These are phyloP conservation scores for Chrysopa pallens DNA, from an alignment of 1,140 invertebrate genomes.

Conservation along the genomic window DNA sequence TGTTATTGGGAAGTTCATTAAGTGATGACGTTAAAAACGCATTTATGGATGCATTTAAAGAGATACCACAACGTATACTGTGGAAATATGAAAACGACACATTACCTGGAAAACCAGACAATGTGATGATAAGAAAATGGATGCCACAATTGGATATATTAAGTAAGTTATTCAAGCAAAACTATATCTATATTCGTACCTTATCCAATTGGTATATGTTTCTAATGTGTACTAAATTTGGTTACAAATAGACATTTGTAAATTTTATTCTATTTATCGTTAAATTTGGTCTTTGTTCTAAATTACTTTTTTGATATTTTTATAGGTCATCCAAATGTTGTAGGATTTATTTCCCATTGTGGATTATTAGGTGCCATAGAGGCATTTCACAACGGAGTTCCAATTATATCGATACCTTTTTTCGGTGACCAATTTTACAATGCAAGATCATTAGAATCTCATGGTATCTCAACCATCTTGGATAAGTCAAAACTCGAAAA, in stretches of 20 bases:
- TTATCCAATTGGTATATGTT: no score
- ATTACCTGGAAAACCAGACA: constrained; percentile 31
- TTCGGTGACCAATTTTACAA: constrained; percentile 33
- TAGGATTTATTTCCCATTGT: constrained; percentile 43
- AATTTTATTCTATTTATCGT: no score
- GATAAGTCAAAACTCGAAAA: no score
- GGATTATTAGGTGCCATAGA: constrained; percentile 48
- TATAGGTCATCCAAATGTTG: constrained; percentile 25
- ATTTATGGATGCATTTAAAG: constrained; percentile 28
- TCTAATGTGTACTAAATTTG: no score
- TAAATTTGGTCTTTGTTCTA: no score
- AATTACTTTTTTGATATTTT: no score
- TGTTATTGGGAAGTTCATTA: constrained; percentile 32
- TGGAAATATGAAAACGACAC: constrained; percentile 34
- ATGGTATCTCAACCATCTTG: no score
- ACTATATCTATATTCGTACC: no score
- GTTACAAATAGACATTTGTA: no score
- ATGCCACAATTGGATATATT: constrained; percentile 38
- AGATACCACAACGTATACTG: constrained; percentile 30
- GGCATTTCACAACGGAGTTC: constrained; percentile 40
- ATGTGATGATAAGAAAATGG: constrained; percentile 44
- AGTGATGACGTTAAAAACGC: constrained; percentile 23
- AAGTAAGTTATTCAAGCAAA: no score
- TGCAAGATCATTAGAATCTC: neutral
- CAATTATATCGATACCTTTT: constrained; percentile 43